Conservation (phyloP, 2,888 invertebrate species). For the Amphipyra tragopoginis region DNA sequence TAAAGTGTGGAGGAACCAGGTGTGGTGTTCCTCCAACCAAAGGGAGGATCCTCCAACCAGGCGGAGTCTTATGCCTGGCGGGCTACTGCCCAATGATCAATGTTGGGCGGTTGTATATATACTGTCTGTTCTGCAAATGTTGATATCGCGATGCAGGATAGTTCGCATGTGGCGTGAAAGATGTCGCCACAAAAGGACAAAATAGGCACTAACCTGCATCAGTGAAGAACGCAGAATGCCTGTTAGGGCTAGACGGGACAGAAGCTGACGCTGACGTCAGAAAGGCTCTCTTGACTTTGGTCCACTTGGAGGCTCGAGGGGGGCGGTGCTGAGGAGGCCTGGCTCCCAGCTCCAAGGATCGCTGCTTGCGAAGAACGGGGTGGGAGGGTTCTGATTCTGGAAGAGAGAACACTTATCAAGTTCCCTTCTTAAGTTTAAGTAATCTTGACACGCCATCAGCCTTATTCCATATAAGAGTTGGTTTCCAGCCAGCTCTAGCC, state of each 20-base stretch:
- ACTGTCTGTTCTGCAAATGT: too few relatives aligned
- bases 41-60: too few relatives aligned
- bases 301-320: constrained; percentile 92
- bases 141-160: too few relatives aligned
- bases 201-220: constrained; percentile 89
- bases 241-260: constrained; percentile 92
- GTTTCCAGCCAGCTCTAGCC: too few relatives aligned
- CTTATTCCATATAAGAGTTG: background rate
- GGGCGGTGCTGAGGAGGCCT: constrained; percentile 87
- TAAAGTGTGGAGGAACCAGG: too few relatives aligned
- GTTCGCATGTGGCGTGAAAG: too few relatives aligned
- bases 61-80: too few relatives aligned
- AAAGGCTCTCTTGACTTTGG: constrained; percentile 93
- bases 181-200: too few relatives aligned
- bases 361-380: constrained; percentile 85
- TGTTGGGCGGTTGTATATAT: too few relatives aligned
- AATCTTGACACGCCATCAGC: background rate
- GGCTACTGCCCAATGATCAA: too few relatives aligned
- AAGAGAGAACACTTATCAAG: constrained; percentile 46
- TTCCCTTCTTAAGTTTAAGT: constrained; percentile 19
- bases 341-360: constrained; percentile 83
- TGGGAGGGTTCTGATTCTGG: constrained; percentile 84
- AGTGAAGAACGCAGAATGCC: constrained; percentile 92
- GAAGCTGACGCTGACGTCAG: constrained; percentile 90
- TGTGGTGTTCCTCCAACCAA: too few relatives aligned